Evolutionary conservation across 2,888 invertebrate species (phyloP), one percentile per base, ranked within the genome.

Genomic region (Saturnia pavonia): DNA sequence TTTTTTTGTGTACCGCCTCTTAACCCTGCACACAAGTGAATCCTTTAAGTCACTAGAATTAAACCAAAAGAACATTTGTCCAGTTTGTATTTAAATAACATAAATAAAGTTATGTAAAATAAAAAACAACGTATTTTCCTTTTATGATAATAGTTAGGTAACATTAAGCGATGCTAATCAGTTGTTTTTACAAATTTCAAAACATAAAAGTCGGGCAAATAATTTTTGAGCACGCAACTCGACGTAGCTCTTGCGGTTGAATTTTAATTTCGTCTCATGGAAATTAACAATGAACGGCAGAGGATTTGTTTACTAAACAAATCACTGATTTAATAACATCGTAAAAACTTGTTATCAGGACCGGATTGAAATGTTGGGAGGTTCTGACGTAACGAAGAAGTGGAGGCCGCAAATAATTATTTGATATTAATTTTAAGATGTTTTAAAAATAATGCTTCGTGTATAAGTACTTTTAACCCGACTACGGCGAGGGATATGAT

Each of bases 231-330:
- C 65, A 65, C 65, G 65, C 65, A 40, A 40, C 8, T n/a, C 34
- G n/a, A 19, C 65, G 19, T n/a, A 40, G 16, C n/a, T n/a, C 4
- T 40, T 65, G n/a, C 11, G 65, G 22, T 65, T 65, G 65, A 40
- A 65, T 65, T 65, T 40, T 65, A 65, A 65, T 65, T 65, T 40
- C 19, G 65, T 65, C 40, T n/a, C 34, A 65, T 65, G 19, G 40
- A 40, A 65, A 65, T 65, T 40, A 40, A 65, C 65, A 65, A 65
- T 7, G 65, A 40, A 65, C n/a, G 63, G 63, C 63, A 63, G 7
- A 19, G 40, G 63, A 63, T 40, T 43, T 48, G 67, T 67, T 48
- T 67, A 67, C 67, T 45, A 67, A 45, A 67, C 48, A 67, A 67
- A 67, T 42, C 42, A 12, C 67, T 67, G 54, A 34, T 68, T 51